These are phyloP conservation scores for Prionace glauca DNA, from an alignment of 2,797 vertebrate genomes.

Conservation along the genomic window DNA sequence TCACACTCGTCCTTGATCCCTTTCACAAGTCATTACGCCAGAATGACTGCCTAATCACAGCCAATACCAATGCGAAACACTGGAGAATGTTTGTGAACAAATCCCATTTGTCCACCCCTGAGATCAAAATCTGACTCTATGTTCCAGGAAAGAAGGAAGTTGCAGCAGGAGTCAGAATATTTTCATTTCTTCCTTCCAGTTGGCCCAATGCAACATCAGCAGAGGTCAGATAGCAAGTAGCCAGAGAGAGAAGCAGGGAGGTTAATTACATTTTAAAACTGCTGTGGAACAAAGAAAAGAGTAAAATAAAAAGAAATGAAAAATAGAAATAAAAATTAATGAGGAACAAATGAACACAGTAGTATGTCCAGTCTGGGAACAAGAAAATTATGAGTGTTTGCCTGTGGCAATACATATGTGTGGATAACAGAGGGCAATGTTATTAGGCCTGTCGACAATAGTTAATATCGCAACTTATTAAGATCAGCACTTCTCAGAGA, in stretches of 20 bases:
- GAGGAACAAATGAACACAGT: neutral
- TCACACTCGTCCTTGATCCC: too few relatives aligned
- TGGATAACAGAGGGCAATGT: neutral
- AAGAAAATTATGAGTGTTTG: neutral
- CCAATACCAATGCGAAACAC: neutral
- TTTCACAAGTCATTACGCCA: too few relatives aligned
- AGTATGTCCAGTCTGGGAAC: neutral
- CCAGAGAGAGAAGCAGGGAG: neutral
- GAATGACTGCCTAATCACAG: neutral
- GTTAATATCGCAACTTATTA: neutral
- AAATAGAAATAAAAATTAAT: neutral
- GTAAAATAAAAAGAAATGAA: neutral
- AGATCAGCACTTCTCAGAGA: neutral
- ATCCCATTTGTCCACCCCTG: neutral
- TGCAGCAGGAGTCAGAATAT: neutral
- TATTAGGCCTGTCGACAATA: neutral
- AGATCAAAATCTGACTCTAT: neutral
- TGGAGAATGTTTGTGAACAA: neutral
- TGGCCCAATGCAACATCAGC: neutral
- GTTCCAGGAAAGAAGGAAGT: neutral
- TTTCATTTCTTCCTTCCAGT: neutral
- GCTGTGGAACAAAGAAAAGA: neutral
- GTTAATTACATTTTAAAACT: neutral
- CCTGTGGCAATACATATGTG: neutral
- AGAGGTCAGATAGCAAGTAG: neutral